Conservation (phyloP, 2,888 invertebrate genomes). For the Catocala fraxini region DNA sequence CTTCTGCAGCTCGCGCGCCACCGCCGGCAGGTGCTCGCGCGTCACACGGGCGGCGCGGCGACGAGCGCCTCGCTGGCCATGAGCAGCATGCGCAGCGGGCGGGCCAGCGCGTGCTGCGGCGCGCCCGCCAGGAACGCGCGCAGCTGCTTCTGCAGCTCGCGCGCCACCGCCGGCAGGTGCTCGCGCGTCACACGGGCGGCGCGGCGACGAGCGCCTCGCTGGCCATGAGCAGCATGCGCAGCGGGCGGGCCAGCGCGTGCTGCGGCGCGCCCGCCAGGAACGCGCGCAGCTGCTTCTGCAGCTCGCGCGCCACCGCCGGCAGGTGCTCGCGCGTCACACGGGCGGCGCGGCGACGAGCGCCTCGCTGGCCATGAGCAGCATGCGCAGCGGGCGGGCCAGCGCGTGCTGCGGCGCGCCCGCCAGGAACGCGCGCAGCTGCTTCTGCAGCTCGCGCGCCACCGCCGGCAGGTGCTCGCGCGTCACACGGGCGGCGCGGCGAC, state of each 20-base stretch:
- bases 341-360: conserved; percentile 75
- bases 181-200: conserved; percentile 90
- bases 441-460: conserved; percentile 92
- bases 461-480: conserved; percentile 94
- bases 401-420: conserved; percentile 89
- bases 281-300: conserved; percentile 91
- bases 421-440: conserved; percentile 91
- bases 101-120: conserved; percentile 89
- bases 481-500: conserved; percentile 78
- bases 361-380: conserved; percentile 91
- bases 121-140: conserved; percentile 89
- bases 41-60: conserved; percentile 86
- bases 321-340: conserved; percentile 93
- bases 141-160: conserved; percentile 92
- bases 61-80: conserved; percentile 90
- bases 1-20: conserved; percentile 92
- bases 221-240: conserved; percentile 92
- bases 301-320: conserved; percentile 91
- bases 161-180: conserved; percentile 93
- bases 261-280: conserved; percentile 90
- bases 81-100: conserved; percentile 90
- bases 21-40: conserved; percentile 93
- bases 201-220: conserved; percentile 85
- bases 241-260: conserved; percentile 89
- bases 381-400: conserved; percentile 89